Evolutionary conservation across 2,113 vertebrate genomes (phyloP).

Genomic region (Melanocharis versteri): DNA sequence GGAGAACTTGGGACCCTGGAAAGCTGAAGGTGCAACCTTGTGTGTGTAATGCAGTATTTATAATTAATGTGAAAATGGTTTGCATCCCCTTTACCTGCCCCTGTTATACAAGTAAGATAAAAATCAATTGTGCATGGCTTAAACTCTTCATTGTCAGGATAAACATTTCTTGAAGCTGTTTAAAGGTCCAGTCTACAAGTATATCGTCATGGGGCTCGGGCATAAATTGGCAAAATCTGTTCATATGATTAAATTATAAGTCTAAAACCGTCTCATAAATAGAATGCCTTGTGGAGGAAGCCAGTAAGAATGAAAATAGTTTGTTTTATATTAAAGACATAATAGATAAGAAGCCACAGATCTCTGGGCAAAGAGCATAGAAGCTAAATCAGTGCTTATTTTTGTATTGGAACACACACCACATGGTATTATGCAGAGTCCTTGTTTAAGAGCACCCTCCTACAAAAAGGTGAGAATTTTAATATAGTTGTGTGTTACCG

Average conservation of each 20-base stretch:
- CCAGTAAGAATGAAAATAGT: background rate
- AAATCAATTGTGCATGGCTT: constrained; percentile 25
- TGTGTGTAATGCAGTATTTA: background rate
- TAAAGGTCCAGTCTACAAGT: background rate
- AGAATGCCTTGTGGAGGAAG: background rate
- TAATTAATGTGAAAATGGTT: constrained; percentile 11
- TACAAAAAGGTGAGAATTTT: background rate
- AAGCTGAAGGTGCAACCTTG: background rate
- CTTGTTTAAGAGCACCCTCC: background rate
- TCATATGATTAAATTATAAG: background rate
- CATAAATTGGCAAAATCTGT: background rate
- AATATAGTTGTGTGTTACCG: background rate
- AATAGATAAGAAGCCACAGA: background rate
- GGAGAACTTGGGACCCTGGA: background rate
- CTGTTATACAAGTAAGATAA: background rate
- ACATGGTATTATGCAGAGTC: background rate
- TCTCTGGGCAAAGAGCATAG: background rate
- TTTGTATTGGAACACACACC: background rate
- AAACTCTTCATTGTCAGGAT: constrained; percentile 7
- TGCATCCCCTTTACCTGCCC: constrained; percentile 13
- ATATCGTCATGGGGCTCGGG: background rate
- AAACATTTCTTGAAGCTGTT: constrained; percentile 1
- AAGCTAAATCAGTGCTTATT: background rate
- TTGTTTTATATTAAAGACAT: background rate
- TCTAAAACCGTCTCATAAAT: background rate